Conservation (phyloP, 2,797 vertebrate species). For the Ctenopoma multispine region DNA sequence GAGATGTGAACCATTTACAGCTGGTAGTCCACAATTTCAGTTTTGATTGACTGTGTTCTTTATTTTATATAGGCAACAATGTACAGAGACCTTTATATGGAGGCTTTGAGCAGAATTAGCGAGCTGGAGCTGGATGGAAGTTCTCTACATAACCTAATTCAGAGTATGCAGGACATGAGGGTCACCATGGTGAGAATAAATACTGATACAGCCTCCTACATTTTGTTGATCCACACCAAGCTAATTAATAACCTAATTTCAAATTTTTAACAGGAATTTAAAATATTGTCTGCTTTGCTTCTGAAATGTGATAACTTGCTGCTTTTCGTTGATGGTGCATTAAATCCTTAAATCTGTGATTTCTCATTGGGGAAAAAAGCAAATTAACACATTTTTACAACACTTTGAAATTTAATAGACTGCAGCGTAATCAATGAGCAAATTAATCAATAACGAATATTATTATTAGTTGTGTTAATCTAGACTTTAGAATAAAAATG, state of each 20-base stretch:
- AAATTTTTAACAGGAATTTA: too few relatives aligned
- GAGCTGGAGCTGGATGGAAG: conserved; percentile 78
- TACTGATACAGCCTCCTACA: not conserved
- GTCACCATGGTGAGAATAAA: conserved; percentile 73
- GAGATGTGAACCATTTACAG: not conserved
- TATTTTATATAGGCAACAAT: conserved; percentile 78
- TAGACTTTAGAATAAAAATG: not conserved
- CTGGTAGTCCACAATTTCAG: not conserved
- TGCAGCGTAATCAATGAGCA: not conserved
- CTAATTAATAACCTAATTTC: not conserved
- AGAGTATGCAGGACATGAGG: conserved; percentile 69
- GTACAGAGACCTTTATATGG: conserved; percentile 78
- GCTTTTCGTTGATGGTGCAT: not conserved
- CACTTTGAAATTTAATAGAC: too few relatives aligned
- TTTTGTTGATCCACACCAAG: not conserved
- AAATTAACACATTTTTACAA: not conserved
- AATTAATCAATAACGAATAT: not conserved
- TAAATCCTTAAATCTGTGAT: not conserved
- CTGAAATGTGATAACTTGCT: too few relatives aligned
- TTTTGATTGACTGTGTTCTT: not conserved
- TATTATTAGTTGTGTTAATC: not conserved
- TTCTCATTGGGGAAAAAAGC: not conserved
- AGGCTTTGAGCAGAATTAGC: conserved; percentile 73
- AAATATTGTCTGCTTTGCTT: not conserved
- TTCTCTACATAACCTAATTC: conserved; percentile 69